Evolutionary conservation across 2,113 vertebrate genomes (phyloP), one percentile per base, ranked within the genome.

Genomic region (Microcebus murinus): DNA sequence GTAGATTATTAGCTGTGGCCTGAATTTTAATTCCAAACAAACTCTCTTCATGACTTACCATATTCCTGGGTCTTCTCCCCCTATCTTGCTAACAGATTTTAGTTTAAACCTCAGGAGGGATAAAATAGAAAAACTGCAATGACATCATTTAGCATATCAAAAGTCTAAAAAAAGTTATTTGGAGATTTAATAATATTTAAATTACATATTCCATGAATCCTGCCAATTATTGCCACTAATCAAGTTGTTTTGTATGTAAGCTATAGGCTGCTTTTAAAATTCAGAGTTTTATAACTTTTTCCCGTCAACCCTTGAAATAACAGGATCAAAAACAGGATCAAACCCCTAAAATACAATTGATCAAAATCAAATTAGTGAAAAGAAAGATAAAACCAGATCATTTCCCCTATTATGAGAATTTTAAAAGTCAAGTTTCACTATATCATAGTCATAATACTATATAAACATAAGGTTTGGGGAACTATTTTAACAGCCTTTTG

Each of bases 291-390:
- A 36, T 50, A 36, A 48, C 65, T 83, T 90, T 63, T 77, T 8
- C 59, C 13, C 27, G 23, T 83, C 15, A 84, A 42, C 63, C 6
- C 45, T 57, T 92, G 17, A 59, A 79, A 82, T 70, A 63, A 82
- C 13, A 59, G 17, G 61, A 36, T 39, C 39, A 42, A 4, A 42
- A 42, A 42, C 42, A 42, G 42, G 42, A 42, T 42, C 42, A 42
- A 42, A 42, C 42, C 42, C 42, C 42, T 42, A 42, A 42, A 42
- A 42, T 71, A 85, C 10, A 77, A 7, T 7, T 50, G 25, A 86
- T 21, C 45, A 92, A 94, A 97, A 67, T 57, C n/a, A 92, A 92
- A 90, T 61, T 8, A 79, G 27, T 90, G 6, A 82, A 94, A 88
- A 77, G 52, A 90, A 85, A 89, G 14, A 82, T 36, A 82, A 92